These are phyloP conservation scores for Sarcophaga peregrina DNA, from an alignment of 1,140 invertebrate species.

Conservation along the genomic window DNA sequence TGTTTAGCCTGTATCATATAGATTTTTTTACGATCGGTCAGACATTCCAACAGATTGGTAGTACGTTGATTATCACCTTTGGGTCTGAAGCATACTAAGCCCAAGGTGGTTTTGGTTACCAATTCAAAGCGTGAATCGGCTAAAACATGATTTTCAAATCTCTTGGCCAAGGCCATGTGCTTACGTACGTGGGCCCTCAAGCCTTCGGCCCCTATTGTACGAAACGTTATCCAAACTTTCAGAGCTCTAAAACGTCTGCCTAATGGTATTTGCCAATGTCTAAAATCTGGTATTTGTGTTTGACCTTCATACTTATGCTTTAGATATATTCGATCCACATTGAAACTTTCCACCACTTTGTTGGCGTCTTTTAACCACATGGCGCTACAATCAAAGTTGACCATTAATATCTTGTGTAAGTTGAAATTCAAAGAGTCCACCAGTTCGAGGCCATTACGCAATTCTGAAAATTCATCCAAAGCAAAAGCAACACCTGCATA, in stretches of 20 bases:
- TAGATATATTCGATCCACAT: constrained; percentile 92
- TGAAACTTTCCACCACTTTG: constrained; percentile 86
- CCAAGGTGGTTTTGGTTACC: constrained; percentile 77
- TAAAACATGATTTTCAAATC: constrained; percentile 79
- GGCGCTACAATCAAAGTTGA: constrained; percentile 92
- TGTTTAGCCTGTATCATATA: constrained; percentile 85
- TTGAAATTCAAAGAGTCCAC: constrained; percentile 92
- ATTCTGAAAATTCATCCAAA: constrained; percentile 87
- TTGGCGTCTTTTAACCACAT: constrained; percentile 87
- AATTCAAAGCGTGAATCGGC: constrained; percentile 84
- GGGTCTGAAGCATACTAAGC: constrained; percentile 88
- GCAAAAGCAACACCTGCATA: constrained; percentile 90
- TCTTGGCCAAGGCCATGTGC: constrained; percentile 78
- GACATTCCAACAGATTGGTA: constrained; percentile 77
- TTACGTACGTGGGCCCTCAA: constrained; percentile 83
- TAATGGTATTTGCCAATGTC: constrained; percentile 95
- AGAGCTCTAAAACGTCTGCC: constrained; percentile 90
- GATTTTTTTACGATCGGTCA: constrained; percentile 83
- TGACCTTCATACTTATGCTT: constrained; percentile 77
- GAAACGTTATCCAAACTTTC: constrained; percentile 94
- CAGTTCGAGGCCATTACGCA: constrained; percentile 84
- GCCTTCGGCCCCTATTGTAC: constrained; percentile 84
- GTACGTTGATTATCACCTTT: constrained; percentile 82
- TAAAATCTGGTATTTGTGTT: constrained; percentile 82
- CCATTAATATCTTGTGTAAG: constrained; percentile 91